phyloP scores from a whole-genome alignment of 2,113 vertebrate genomes.

The Chloropsis cyanopogon region DNA sequence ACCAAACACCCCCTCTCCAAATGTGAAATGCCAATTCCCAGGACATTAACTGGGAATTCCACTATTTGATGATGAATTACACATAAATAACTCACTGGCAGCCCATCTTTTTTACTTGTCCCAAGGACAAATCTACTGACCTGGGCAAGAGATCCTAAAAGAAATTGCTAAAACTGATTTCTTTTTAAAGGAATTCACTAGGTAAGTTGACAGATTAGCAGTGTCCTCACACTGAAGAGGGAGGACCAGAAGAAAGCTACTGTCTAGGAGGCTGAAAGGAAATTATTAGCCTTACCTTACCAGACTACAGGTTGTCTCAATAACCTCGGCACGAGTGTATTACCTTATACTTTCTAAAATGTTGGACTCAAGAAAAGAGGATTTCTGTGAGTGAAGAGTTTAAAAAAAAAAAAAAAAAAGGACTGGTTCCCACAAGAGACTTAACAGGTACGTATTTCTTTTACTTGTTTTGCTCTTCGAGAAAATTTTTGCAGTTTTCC shows the following conservation, averaged over 20 bases:
- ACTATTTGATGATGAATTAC: slow-evolving; percentile 3
- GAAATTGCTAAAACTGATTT: neutral
- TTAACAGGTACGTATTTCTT: neutral
- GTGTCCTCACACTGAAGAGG: neutral
- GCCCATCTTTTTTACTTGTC: neutral
- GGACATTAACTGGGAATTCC: neutral
- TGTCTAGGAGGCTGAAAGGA: neutral
- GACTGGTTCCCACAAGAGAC: neutral
- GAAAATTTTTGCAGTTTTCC: neutral
- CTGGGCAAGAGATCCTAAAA: neutral
- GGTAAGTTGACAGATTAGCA: neutral
- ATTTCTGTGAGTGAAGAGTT: neutral
- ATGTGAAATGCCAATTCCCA: neutral
- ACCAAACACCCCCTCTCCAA: neutral
- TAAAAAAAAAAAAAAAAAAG: neutral
- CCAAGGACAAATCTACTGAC: neutral
- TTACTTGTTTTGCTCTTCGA: neutral
- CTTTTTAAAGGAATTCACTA: neutral
- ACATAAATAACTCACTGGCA: neutral
- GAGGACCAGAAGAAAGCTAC: neutral
- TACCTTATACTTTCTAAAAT: neutral
- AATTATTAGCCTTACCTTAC: neutral
- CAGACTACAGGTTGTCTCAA: neutral
- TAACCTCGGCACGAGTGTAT: neutral
- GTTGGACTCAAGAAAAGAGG: neutral